Base-by-base conservation (phyloP, 92 coral and sea anemone genomes). In the Siderastrea radians region DNA sequence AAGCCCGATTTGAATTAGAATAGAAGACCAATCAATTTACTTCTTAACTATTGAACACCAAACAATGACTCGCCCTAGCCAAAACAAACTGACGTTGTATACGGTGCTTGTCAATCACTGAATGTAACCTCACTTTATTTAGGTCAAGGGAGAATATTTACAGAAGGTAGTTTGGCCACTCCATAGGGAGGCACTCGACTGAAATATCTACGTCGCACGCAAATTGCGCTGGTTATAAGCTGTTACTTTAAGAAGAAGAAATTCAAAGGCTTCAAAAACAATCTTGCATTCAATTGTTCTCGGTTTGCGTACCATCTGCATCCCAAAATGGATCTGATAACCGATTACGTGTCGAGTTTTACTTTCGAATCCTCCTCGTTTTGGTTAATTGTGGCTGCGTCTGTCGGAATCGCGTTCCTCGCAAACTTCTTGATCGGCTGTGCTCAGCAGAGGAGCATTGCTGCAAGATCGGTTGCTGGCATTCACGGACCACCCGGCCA, bases 401-500 rank as follows among this genome's bases (percentile, higher is more conserved):
- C 86, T 55, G 78, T 15, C 1, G 76, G 53, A 46, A 7, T 70
- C 2, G 48, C 46, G 7, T 38, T 70, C 55, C 3, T 82, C n/a
- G 46, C 19, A 15, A 54, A 68, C 66, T 54, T 68, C 26, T 17
- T 72, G 1, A 7, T 82, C 55, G 43, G 77, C 54, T 45, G 60
- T 52, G 3, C 70, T 67, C 66, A 71, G 17, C 66, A 68, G 50
- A 38, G 67, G 54, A 15, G 54, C 38, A 43, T 12, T 7, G 68
- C 92, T 19, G 85, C 64, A 68, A 88, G 81, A 53, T 88, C 89
- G 77, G 92, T 92, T 17, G 78, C 65, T 50, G 87, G 82, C 45
- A 76, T 92, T 52, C 77, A 79, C 44, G 92, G 92, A 43, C 95
- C 95, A 1, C 67, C 65, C 1, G 67, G 90, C 17, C 95, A 92